Percentiles rank a stretch among this genome's conserved stretches.
phyloP scores from a whole-genome alignment of 2,113 vertebrate genomes.

The Marmota monax region DNA sequence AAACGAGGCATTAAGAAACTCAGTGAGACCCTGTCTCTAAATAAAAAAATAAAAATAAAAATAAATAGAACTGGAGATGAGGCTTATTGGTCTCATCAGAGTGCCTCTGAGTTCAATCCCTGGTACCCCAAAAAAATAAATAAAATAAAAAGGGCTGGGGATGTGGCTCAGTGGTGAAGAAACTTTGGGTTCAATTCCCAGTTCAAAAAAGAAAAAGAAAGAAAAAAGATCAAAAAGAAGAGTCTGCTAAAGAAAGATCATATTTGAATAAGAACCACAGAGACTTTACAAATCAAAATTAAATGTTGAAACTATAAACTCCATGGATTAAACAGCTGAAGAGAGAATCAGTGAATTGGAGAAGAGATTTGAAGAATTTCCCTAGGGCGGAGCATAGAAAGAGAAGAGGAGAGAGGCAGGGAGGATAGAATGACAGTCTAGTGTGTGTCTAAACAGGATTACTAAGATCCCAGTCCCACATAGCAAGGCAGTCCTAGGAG shows the following conservation, averaged over 20 bases:
- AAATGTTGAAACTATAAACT: not conserved
- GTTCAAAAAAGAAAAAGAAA: too few species aligned
- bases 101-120: too few species aligned
- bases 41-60: too few species aligned
- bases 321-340: not conserved
- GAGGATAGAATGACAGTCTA: rapidly evolving
- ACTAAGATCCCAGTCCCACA: not conserved
- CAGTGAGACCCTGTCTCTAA: too few species aligned
- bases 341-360: not conserved
- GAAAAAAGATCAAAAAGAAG: not conserved
- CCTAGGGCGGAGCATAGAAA: not conserved
- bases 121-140: too few species aligned
- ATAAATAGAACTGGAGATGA: too few species aligned
- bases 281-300: not conserved
- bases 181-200: too few species aligned
- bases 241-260: too few species aligned
- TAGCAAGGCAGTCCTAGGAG: not conserved
- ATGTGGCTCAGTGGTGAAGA: too few species aligned
- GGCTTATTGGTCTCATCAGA: too few species aligned
- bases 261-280: not conserved
- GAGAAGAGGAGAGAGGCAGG: not conserved
- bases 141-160: too few species aligned
- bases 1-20: too few species aligned
- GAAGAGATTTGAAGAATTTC: rapidly evolving
- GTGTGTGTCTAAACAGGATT: not conserved